Evolutionary conservation across 2,113 vertebrate species (phyloP).

Genomic region (Promerops cafer): DNA sequence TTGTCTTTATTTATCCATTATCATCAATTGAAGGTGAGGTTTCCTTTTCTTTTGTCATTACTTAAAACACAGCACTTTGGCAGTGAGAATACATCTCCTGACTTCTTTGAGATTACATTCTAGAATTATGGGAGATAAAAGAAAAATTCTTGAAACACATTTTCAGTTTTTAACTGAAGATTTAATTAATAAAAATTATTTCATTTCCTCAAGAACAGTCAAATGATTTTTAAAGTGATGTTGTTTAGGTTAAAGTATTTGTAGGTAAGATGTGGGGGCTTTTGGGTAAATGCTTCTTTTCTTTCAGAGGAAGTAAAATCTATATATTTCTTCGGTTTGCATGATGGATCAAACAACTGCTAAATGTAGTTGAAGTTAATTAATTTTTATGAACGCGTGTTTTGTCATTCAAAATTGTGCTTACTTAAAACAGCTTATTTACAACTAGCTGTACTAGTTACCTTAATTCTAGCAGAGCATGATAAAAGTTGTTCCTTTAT

Average conservation of each 20-base stretch:
- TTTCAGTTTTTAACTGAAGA: not conserved
- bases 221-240: not conserved
- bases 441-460: not conserved
- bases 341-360: not conserved
- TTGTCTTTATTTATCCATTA: not conserved
- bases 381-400: not conserved
- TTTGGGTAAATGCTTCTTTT: not conserved
- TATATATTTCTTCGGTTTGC: not conserved
- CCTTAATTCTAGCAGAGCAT: not conserved
- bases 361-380: not conserved
- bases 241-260: not conserved
- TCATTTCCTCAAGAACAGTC: not conserved
- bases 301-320: not conserved
- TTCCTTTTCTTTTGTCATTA: not conserved
- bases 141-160: not conserved
- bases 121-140: not conserved
- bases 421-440: not conserved
- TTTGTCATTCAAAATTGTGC: not conserved
- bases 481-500: not conserved
- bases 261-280: not conserved
- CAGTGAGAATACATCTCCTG: not conserved
- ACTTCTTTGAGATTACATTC: not conserved
- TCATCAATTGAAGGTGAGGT: not conserved
- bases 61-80: not conserved
- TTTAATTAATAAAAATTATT: not conserved